Base-by-base conservation (phyloP, 2,113 vertebrate species). In the Cepphus grylle region DNA sequence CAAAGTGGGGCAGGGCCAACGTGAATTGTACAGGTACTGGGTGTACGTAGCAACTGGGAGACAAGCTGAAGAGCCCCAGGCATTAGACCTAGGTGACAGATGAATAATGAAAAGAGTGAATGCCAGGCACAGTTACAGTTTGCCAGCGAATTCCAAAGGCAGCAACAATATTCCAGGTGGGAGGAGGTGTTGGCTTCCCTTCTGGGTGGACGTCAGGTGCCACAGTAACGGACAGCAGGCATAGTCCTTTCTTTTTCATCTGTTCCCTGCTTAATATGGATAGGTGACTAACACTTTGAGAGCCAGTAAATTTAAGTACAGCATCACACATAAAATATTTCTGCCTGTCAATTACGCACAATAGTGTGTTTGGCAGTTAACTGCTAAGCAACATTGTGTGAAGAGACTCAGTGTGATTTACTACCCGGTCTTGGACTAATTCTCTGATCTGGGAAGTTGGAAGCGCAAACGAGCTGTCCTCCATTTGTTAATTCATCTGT, bases 401-500 rank as follows among this genome's bases (percentile, higher is more conserved):
- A 73, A 91, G 81, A 53, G 91, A 40, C 59, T 90, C 82, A 49
- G 34, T 63, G 43, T 96, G 91, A 94, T 95, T 94, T 95, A 94
- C 88, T 96, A 8, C 89, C 65, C n/a, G 21, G 56, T 94, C 92
- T 91, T 82, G 73, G 53, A 63, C 86, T 89, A 61, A 81, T 94
- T 86, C 90, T 95, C 43, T 87, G 91, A 85, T 94, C 70, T 94
- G 88, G 62, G 78, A 95, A 94, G 88, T 5, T 76, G 53, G 73
- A 94, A 87, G 56, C 12, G 3, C 61, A 94, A 63, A 94, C 1
- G 34, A 96, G 69, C 77, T 85, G 78, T 81, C 86, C 69, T 91
- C 62, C 43, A 69, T 91, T 97, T 97, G 61, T 87, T 96, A 92
- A 93, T 94, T 94, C 86, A 80, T 94, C 70, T 89, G 81, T 94